These are phyloP conservation scores for Palythoa grandis DNA, from an alignment of 92 coral and sea anemone species.

Conservation along the genomic window DNA sequence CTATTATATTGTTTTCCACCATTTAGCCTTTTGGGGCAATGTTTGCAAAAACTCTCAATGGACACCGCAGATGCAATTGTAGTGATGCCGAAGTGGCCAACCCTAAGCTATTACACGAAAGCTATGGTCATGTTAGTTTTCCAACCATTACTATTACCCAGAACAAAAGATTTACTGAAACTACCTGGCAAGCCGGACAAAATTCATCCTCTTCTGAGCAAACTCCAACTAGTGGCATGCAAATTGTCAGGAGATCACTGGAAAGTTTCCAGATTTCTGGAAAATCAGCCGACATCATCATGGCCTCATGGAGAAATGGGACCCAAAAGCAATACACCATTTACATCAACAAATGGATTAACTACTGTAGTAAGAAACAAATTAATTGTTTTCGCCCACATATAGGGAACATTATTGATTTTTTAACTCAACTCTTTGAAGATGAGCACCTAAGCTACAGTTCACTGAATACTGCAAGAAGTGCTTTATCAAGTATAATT, in stretches of 20 bases:
- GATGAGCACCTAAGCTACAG: conserved; percentile 48
- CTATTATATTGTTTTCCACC: too few relatives aligned
- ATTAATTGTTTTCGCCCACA: conserved; percentile 54
- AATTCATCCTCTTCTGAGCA: background rate
- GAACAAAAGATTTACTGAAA: conserved; percentile 9
- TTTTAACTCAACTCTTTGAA: conserved; percentile 44
- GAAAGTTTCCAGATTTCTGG: conserved; percentile 36
- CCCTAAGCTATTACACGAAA: conserved; percentile 53
- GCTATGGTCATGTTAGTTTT: conserved; percentile 53
- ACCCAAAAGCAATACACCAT: conserved; percentile 44
- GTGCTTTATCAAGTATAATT: conserved; percentile 51
- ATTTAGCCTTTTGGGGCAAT: too few relatives aligned
- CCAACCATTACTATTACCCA: conserved; percentile 34
- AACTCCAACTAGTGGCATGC: background rate
- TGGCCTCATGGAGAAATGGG: conserved; percentile 55
- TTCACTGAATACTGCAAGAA: conserved; percentile 49
- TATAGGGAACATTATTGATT: conserved; percentile 47
- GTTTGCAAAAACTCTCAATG: conserved; percentile 58
- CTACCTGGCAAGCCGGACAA: background rate
- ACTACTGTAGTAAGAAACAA: conserved; percentile 56
- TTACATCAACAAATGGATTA: conserved; percentile 60
- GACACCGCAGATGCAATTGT: conserved; percentile 63
- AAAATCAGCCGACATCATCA: conserved; percentile 54
- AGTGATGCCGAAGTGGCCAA: conserved; percentile 3
- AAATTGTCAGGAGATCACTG: background rate